Evolutionary conservation across 1,140 invertebrate genomes (phyloP).

Genomic region (Geopemphigus sp.): DNA sequence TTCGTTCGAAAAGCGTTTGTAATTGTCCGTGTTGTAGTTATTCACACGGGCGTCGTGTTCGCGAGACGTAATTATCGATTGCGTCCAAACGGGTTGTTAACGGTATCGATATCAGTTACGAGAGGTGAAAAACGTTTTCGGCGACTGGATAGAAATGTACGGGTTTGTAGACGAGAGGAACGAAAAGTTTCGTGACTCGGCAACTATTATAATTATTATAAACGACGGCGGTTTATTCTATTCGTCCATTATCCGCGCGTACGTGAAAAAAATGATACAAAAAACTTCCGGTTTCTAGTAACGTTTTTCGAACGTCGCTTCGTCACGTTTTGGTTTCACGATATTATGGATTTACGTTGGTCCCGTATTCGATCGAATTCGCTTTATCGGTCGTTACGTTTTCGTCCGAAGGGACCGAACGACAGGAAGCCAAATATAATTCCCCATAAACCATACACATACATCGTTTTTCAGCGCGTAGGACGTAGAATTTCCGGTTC

Average conservation of each 20-base stretch:
- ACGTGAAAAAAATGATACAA: neutral
- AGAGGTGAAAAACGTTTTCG: neutral
- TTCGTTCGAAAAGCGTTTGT: too few species aligned
- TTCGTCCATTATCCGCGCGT: neutral
- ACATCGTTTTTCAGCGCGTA: neutral
- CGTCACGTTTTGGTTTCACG: neutral
- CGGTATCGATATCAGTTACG: neutral
- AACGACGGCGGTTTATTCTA: neutral
- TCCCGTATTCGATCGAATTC: neutral
- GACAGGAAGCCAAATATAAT: constrained; percentile 1
- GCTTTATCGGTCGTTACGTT: neutral
- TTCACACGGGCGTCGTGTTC: too few species aligned
- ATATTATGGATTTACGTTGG: neutral
- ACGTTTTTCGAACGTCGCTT: neutral
- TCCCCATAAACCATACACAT: neutral
- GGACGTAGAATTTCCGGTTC: neutral
- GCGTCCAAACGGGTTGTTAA: constrained; percentile 18
- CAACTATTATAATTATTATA: constrained; percentile 28
- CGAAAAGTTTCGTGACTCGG: constrained; percentile 12
- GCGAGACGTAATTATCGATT: neutral
- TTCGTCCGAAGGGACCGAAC: neutral
- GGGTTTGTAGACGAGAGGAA: neutral
- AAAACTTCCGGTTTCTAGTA: neutral
- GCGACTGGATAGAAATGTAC: neutral
- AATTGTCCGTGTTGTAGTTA: too few species aligned